Conservation (phyloP, 2,113 vertebrate species). For the Carettochelys insculpta region DNA sequence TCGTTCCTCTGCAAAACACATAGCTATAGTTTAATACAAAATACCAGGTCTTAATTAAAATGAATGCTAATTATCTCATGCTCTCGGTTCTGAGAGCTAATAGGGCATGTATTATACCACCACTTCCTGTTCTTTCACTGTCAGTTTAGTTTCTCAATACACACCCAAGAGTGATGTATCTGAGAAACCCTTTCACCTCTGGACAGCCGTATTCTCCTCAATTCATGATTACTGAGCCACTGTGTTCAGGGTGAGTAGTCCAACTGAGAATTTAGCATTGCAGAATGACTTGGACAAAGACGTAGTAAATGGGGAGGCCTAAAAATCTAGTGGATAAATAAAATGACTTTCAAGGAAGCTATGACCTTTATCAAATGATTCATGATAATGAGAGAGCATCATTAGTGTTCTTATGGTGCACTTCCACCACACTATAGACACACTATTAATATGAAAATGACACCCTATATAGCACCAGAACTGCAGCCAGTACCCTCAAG, state of each 20-base stretch:
- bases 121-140: neutral
- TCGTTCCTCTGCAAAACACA: rapidly evolving
- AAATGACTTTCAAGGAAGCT: constrained; percentile 7
- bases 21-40: neutral
- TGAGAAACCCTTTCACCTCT: neutral
- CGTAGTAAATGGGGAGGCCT: neutral
- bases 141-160: neutral
- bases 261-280: neutral
- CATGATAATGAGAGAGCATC: neutral
- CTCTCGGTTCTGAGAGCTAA: rapidly evolving
- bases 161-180: rapidly evolving
- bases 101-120: rapidly evolving
- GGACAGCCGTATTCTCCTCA: neutral
- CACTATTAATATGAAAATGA: neutral
- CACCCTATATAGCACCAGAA: neutral
- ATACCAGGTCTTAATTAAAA: neutral
- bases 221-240: neutral
- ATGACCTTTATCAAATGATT: constrained; percentile 7
- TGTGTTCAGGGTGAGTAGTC: neutral
- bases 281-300: neutral
- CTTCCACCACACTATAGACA: neutral
- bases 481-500: neutral
- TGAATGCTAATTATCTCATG: neutral
- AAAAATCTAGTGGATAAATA: constrained; percentile 19
- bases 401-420: neutral